Base-by-base conservation (phyloP, 2,888 invertebrate species). In the Cyclophora punctaria region DNA sequence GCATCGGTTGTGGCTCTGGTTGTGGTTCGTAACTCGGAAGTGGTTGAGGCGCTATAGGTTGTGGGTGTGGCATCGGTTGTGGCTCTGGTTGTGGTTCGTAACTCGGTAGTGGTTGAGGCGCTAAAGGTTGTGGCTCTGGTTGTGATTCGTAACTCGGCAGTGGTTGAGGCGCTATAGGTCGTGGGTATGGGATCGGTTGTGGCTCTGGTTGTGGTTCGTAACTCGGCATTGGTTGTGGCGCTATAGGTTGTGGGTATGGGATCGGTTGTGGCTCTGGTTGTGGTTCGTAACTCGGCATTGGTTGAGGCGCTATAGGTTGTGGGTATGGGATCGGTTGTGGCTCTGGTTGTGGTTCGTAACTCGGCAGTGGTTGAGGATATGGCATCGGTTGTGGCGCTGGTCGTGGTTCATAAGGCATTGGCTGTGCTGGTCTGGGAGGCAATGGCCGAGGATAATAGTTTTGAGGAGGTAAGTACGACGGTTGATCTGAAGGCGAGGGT, bases 201-300 rank as follows among this genome's bases (percentile, higher is more conserved):
- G 44, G 44, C 3, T 3, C 20, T 44, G 44, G 37, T 5, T 34
- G 44, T 46, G 41, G 43, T 7, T 3, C 48, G 2, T 20, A 20
- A 20, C 20, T 20, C 37, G 37, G 37, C 5, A 37, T 0, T n/a
- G 46, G 46, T 5, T 37, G 41, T 2, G 40, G 35, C 45, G 2
- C 7, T n/a, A 20, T 20, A 2, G 20, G 20, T 45, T 35, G 45
- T 43, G 41, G 46, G 47, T 33, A 47, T 45, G 7, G 50, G n/a
- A 51, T 47, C 5, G 37, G 37, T 5, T 37, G 37, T 20, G 20
- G 20, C 20, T 20, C 20, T 20, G 44, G 44, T 20, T 47, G 33
- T 4, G 49, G 40, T 35, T 51, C 49, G 37, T 6, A 40, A 34
- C 46, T 48, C 33, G 47, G 46, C 40, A 47, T 45, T 35, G 50